Evolutionary conservation across 2,113 vertebrate species (phyloP).

Genomic region (Symphodus melops): DNA sequence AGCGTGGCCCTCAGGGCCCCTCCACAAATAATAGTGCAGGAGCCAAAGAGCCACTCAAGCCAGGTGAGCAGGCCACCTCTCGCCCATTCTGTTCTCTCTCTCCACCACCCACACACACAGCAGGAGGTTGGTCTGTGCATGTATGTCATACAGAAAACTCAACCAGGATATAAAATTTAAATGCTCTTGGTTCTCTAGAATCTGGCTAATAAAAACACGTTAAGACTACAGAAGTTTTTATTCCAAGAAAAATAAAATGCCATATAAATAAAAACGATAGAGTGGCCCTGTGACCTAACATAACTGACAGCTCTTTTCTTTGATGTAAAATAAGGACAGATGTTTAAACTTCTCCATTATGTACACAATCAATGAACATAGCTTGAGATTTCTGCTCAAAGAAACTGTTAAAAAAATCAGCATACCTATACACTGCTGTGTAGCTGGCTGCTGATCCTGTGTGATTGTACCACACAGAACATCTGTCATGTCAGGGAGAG

Average conservation of each 20-base stretch:
- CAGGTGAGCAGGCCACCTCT: slow-evolving; percentile 76
- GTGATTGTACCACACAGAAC: slow-evolving; percentile 3
- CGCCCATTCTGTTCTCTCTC: slow-evolving; percentile 44
- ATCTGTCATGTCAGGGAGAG: slow-evolving; percentile 21
- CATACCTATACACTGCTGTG: not conserved
- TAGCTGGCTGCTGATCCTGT: not conserved
- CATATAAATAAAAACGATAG: not conserved
- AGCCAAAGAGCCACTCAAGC: slow-evolving; percentile 75
- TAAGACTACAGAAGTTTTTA: slow-evolving; percentile 1
- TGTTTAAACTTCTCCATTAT: no score
- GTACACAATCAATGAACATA: not conserved
- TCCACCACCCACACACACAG: slow-evolving; percentile 50
- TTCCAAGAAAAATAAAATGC: not conserved
- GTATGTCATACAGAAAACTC: not conserved
- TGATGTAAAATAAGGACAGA: no score
- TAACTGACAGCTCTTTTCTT: not conserved
- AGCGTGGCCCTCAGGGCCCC: slow-evolving; percentile 90
- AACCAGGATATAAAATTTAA: not conserved
- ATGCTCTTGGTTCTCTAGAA: slow-evolving; percentile 14
- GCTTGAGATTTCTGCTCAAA: not conserved
- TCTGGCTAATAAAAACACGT: slow-evolving; percentile 5
- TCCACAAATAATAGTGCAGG: slow-evolving; percentile 98
- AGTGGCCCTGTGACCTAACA: not conserved
- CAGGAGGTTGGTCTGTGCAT: slow-evolving; percentile 17
- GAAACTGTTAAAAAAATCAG: not conserved